Percentiles rank a stretch among this genome's conserved stretches.
phyloP scores from a whole-genome alignment of 2,888 invertebrate species.

The Andrena marginata region DNA sequence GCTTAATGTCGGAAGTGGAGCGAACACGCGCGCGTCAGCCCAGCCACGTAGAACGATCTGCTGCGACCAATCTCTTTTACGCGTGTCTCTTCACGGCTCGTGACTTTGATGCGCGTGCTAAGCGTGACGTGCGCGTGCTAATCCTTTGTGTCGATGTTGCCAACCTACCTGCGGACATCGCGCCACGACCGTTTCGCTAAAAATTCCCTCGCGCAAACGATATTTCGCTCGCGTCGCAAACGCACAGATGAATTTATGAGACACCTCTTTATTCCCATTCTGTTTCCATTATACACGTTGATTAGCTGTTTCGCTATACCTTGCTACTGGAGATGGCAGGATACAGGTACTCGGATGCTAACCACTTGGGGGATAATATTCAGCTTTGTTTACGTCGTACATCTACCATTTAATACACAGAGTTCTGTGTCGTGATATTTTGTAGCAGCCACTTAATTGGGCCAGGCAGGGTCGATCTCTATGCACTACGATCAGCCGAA shows the following conservation, averaged over 20 bases:
- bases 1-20: slow-evolving; percentile 84
- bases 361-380: too few species aligned
- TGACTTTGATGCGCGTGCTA: slow-evolving; percentile 78
- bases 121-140: slow-evolving; percentile 72
- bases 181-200: slow-evolving; percentile 23
- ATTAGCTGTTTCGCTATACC: not conserved
- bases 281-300: not conserved
- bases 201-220: slow-evolving; percentile 20
- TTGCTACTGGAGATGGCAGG: not conserved
- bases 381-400: too few species aligned
- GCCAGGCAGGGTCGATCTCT: too few species aligned
- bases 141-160: slow-evolving; percentile 62
- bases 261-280: not conserved
- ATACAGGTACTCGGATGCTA: too few species aligned
- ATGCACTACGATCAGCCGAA: too few species aligned
- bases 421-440: too few species aligned
- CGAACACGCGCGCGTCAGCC: slow-evolving; percentile 75
- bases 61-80: slow-evolving; percentile 73
- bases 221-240: slow-evolving; percentile 18
- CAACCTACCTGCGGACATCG: slow-evolving; percentile 19
- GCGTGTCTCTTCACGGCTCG: slow-evolving; percentile 82
- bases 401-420: too few species aligned
- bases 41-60: slow-evolving; percentile 76
- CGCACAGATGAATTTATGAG: not conserved
- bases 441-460: too few species aligned